phyloP scores from a whole-genome alignment of 2,888 invertebrate species.

The Eilema depressum region DNA sequence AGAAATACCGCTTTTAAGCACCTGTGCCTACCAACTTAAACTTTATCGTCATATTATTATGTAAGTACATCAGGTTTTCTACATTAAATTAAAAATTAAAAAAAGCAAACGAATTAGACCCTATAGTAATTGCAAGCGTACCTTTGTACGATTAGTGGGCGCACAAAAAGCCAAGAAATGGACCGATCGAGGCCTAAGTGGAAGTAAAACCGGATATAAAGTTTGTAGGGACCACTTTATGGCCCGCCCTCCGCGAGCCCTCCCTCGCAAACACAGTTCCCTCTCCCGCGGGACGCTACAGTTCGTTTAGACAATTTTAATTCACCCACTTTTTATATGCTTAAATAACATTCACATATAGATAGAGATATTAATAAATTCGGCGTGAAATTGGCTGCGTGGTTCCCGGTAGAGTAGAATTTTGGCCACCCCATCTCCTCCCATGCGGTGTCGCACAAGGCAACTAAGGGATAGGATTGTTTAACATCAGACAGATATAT shows the following conservation, averaged over 20 bases:
- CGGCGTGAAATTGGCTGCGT: no score
- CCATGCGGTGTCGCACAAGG: no score
- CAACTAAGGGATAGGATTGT: no score
- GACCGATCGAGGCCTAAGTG: slow-evolving; percentile 57
- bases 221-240: slow-evolving; percentile 61
- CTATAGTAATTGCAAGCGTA: neutral
- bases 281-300: slow-evolving; percentile 50
- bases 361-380: slow-evolving; percentile 26
- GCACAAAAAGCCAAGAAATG: neutral
- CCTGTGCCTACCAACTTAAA: neutral
- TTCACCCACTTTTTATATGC: slow-evolving; percentile 32
- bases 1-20: neutral
- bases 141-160: neutral
- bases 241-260: slow-evolving; percentile 59
- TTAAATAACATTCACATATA: slow-evolving; percentile 12
- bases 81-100: no score
- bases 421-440: no score
- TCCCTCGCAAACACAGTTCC: slow-evolving; percentile 37
- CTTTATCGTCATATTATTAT: no score
- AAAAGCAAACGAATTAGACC: no score
- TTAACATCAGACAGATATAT: no score
- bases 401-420: no score
- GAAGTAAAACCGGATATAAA: slow-evolving; percentile 72
- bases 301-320: slow-evolving; percentile 28
- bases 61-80: no score